These are phyloP conservation scores for Lagria hirta DNA, from an alignment of 2,888 invertebrate genomes.

Conservation along the genomic window DNA sequence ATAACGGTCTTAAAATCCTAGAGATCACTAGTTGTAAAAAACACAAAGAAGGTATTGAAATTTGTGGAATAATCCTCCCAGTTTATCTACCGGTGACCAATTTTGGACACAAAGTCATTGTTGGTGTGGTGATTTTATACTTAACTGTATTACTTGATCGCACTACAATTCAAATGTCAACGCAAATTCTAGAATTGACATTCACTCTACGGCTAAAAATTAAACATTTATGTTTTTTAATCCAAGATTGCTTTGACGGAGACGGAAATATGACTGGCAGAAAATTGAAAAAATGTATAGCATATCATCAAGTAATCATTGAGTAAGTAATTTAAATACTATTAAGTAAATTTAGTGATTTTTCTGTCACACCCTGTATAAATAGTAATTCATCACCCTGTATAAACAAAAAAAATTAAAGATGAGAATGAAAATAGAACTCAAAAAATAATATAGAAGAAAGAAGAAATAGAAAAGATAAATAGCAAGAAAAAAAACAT, in stretches of 20 bases:
- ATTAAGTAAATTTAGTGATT: background rate
- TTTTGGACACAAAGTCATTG: background rate
- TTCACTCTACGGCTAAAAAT: background rate
- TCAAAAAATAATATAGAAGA: too few species aligned
- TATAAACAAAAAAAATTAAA: too few species aligned
- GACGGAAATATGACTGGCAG: background rate
- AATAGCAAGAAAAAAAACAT: too few species aligned
- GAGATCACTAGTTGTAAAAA: background rate
- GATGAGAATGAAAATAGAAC: too few species aligned
- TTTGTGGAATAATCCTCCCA: background rate
- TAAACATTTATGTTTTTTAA: background rate
- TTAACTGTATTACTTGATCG: background rate
- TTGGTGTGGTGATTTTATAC: too few species aligned
- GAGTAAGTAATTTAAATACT: slow-evolving; percentile 1
- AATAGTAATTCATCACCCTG: too few species aligned
- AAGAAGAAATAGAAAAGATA: too few species aligned
- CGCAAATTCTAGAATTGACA: slow-evolving; percentile 5
- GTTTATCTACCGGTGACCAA: background rate
- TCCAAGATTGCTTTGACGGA: background rate
- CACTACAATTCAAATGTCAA: too few species aligned
- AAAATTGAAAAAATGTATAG: background rate
- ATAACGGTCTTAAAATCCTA: background rate
- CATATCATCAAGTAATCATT: slow-evolving; percentile 1
- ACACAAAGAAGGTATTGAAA: background rate
- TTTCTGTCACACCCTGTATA: too few species aligned